phyloP scores from a whole-genome alignment of 2,113 vertebrate genomes.

The Vulpes lagopus region DNA sequence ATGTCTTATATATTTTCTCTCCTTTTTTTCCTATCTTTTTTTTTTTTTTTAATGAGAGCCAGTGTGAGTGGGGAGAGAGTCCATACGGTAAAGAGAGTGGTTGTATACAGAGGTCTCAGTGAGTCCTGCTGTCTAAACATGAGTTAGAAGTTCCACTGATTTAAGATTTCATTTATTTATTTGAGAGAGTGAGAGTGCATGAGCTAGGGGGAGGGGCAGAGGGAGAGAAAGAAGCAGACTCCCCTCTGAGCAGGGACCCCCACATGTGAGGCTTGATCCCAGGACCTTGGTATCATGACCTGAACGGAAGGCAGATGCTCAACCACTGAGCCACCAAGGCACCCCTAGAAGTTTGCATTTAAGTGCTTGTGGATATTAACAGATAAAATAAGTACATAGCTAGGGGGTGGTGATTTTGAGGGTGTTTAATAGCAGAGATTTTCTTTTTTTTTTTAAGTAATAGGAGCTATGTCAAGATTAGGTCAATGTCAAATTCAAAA shows the following conservation, averaged over 20 bases:
- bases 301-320: background rate
- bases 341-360: background rate
- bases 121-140: background rate
- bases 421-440: background rate
- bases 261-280: background rate
- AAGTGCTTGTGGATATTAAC: background rate
- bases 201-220: background rate
- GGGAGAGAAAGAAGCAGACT: background rate
- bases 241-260: background rate
- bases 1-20: background rate
- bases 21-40: background rate
- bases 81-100: background rate
- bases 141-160: background rate
- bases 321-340: background rate
- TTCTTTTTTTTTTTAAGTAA: background rate
- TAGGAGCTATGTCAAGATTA: background rate
- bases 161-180: background rate
- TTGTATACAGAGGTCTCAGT: background rate
- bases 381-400: background rate
- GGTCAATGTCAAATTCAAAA: conserved; percentile 63
- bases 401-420: background rate
- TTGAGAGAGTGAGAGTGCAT: background rate
- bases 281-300: background rate
- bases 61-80: background rate
- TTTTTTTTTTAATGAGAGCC: background rate